Conservation (phyloP, 2,113 vertebrate genomes). For the Apaloderma vittatum region DNA sequence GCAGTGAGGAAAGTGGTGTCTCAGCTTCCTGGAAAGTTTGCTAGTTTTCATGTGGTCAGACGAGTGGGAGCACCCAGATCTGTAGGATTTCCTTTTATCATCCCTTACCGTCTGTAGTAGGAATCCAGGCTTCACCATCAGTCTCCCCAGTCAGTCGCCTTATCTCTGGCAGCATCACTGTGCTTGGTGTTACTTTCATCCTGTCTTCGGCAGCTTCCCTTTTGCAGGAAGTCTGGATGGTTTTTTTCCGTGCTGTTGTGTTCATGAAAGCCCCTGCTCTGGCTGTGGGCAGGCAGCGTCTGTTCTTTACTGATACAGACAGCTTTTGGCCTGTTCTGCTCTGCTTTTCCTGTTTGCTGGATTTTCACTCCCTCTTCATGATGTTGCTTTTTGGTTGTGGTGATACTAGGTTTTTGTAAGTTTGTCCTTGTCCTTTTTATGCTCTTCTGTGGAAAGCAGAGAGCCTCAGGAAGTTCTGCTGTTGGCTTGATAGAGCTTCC, state of each 20-base stretch:
- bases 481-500: not conserved
- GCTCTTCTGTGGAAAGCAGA: not conserved
- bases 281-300: not conserved
- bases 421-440: not conserved
- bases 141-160: not conserved
- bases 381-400: not conserved
- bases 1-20: not conserved
- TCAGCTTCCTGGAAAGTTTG: not conserved
- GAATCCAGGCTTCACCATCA: not conserved
- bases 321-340: not conserved
- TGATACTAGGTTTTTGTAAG: not conserved
- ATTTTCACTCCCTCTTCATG: not conserved
- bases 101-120: not conserved
- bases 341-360: not conserved
- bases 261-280: not conserved
- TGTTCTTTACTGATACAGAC: not conserved
- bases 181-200: not conserved
- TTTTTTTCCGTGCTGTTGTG: not conserved
- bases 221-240: not conserved
- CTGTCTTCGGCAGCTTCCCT: not conserved
- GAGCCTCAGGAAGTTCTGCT: not conserved
- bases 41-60: not conserved
- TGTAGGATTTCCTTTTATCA: not conserved
- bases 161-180: not conserved
- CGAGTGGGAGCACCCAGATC: not conserved